phyloP scores from a whole-genome alignment of 35 echinoderm and acorn worm species.

The Ophioderma brevispina region DNA sequence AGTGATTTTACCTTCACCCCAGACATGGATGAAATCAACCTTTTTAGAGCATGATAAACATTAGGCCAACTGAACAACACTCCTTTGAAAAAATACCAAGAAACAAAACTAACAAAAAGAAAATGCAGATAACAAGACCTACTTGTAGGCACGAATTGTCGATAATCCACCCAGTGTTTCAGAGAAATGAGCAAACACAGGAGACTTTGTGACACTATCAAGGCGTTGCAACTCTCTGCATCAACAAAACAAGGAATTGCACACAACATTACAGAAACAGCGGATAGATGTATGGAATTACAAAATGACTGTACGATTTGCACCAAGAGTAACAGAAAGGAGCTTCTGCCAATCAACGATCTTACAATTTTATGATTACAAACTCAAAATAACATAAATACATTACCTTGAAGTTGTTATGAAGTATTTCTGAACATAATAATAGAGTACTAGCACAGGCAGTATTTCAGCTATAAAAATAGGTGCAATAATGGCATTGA shows the following conservation, averaged over 20 bases:
- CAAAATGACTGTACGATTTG: too few species aligned
- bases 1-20: neutral
- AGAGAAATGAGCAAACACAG: constrained; percentile 61
- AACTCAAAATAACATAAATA: too few species aligned
- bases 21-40: neutral
- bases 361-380: too few species aligned
- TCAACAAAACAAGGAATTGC: neutral
- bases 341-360: too few species aligned
- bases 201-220: constrained; percentile 51
- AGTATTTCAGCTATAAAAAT: constrained; percentile 44
- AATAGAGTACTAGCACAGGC: constrained; percentile 38
- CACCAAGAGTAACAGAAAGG: too few species aligned
- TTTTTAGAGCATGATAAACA: too few species aligned
- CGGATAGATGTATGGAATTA: neutral
- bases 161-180: constrained; percentile 55
- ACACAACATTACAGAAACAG: neutral
- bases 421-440: constrained; percentile 60
- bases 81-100: too few species aligned
- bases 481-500: constrained; percentile 59
- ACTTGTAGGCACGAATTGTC: constrained; percentile 50
- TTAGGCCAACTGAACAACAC: too few species aligned
- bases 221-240: constrained; percentile 49
- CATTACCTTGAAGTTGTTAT: constrained; percentile 67
- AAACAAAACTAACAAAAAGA: too few species aligned
- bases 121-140: too few species aligned